Percentiles rank a stretch among this genome's conserved stretches.
These are phyloP conservation scores for Latrodectus hesperus DNA, from an alignment of 2,888 invertebrate genomes.

Conservation along the genomic window DNA sequence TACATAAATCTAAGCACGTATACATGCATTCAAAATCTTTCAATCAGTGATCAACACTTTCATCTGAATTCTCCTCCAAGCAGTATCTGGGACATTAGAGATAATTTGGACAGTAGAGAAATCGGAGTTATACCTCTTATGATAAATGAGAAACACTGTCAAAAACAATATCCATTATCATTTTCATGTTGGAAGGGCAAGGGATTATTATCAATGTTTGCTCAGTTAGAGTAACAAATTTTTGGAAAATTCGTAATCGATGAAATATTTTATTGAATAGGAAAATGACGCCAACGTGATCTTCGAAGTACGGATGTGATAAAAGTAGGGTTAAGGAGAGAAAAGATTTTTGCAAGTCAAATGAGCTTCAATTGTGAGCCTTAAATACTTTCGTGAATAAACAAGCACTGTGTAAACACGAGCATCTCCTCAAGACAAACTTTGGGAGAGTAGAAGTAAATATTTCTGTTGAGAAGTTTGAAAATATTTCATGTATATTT, in stretches of 20 bases:
- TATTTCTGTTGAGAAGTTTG: conserved; percentile 22
- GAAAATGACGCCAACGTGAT: conserved; percentile 11
- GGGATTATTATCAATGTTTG: conserved; percentile 49
- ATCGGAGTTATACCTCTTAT: neutral
- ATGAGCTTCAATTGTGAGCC: conserved; percentile 31
- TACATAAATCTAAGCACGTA: no score
- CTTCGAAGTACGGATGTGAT: conserved; percentile 2
- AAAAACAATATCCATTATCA: conserved; percentile 51
- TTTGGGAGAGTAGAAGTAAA: conserved; percentile 18
- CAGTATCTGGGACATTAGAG: no score
- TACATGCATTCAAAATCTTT: no score
- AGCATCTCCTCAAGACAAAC: conserved; percentile 18
- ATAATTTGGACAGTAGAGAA: no score
- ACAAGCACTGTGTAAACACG: conserved; percentile 5
- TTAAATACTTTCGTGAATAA: conserved; percentile 30
- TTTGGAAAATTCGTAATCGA: conserved; percentile 31
- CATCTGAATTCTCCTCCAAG: no score
- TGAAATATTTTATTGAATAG: conserved; percentile 16
- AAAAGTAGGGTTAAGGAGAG: conserved; percentile 16
- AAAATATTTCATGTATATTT: conserved; percentile 45
- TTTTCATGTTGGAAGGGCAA: conserved; percentile 12
- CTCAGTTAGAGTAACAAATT: conserved; percentile 31
- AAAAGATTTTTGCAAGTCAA: conserved; percentile 38
- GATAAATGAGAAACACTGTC: conserved; percentile 54
- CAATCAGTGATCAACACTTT: no score